phyloP scores from a whole-genome alignment of 2,113 vertebrate genomes.

The Elephas maximus region DNA sequence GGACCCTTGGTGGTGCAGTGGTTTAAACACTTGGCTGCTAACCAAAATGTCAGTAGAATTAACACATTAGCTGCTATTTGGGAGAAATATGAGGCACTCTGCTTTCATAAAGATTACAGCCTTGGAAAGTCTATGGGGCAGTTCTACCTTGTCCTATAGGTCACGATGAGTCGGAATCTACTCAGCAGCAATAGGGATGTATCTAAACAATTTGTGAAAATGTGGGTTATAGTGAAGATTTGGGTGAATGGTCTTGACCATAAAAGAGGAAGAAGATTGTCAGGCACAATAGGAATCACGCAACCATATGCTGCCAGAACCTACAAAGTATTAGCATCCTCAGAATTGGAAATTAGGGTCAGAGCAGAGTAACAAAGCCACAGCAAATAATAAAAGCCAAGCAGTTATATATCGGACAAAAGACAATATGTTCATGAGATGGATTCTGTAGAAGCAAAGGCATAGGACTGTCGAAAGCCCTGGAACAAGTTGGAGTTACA shows the following conservation, averaged over 20 bases:
- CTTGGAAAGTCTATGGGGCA: too few species aligned
- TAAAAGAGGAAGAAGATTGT: neutral
- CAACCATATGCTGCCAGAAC: neutral
- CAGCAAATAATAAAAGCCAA: neutral
- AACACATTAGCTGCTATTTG: too few species aligned
- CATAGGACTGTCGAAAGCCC: neutral
- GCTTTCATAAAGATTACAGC: too few species aligned
- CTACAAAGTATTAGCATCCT: neutral
- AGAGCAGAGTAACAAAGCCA: neutral
- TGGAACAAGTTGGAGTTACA: neutral
- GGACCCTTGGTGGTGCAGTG: too few species aligned
- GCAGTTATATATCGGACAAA: neutral
- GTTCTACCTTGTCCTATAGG: too few species aligned
- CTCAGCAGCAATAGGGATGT: too few species aligned
- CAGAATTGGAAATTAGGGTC: neutral
- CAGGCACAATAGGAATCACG: neutral
- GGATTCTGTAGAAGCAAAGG: neutral
- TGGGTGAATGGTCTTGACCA: neutral
- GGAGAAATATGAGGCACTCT: too few species aligned
- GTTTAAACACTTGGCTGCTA: too few species aligned
- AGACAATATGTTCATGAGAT: neutral
- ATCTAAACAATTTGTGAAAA: neutral
- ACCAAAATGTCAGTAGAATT: too few species aligned
- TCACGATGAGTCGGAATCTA: too few species aligned
- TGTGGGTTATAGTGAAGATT: neutral